Conservation (phyloP, 64 coral and sea anemone species). For the Orbicella faveolata region DNA sequence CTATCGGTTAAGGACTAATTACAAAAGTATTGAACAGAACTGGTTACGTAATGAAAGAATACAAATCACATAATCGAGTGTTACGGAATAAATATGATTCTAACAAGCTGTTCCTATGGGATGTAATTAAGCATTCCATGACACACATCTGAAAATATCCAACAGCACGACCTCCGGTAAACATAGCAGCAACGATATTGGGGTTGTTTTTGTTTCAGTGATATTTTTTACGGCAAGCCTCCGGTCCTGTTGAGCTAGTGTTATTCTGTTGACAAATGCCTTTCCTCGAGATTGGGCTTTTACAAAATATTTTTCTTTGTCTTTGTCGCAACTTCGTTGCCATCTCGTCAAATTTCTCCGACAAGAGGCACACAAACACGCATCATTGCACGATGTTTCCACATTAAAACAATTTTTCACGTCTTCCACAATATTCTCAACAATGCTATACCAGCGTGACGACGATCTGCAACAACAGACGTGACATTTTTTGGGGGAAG, state of each 20-base stretch:
- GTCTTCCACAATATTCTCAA: not conserved
- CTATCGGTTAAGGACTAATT: too few relatives aligned
- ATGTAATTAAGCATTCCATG: too few relatives aligned
- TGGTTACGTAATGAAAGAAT: too few relatives aligned
- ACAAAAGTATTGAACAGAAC: too few relatives aligned
- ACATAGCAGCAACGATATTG: not conserved
- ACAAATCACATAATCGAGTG: too few relatives aligned
- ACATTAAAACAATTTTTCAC: too few relatives aligned
- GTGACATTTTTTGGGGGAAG: not conserved
- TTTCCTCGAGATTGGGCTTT: conserved; percentile 13
- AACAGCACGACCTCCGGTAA: not conserved
- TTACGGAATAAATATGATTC: too few relatives aligned
- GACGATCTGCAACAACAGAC: not conserved
- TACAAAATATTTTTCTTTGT: conserved; percentile 13
- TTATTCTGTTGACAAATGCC: conserved; percentile 15
- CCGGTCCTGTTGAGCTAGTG: not conserved
- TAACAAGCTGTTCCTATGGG: too few relatives aligned
- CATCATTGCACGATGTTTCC: not conserved
- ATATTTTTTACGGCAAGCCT: not conserved
- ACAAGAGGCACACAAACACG: conserved; percentile 13
- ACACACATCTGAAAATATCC: not conserved
- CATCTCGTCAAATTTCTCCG: conserved; percentile 8
- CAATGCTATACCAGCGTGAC: not conserved
- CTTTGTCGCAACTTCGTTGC: not conserved
- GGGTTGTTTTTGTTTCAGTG: not conserved